Base-by-base conservation (phyloP, 2,113 vertebrate genomes). In the Gulo gulo region DNA sequence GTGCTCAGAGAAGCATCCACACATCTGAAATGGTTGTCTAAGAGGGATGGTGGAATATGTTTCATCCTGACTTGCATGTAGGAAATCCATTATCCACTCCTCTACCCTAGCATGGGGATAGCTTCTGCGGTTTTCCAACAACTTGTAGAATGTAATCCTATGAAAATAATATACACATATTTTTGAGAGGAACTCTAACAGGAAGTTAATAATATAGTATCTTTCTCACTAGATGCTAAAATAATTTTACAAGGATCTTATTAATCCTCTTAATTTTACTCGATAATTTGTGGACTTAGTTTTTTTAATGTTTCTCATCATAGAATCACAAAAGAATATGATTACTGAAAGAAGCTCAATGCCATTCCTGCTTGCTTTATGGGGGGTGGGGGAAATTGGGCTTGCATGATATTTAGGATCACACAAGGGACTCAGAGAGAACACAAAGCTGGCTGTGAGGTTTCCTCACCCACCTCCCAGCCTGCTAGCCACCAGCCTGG, bases 231-330 rank as follows among this genome's bases (percentile, higher is more conserved):
- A 91, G 14, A 15, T 88, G 52, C 20, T 84, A 1, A 87, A 82
- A 83, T 4, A 36, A n/a, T 91, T 61, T 67, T 59, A 96, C 10
- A 91, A 91, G 42, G 13, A 45, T 89, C 26, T n/a, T 91, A 73
- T 45, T 50, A 61, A 29, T 71, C 34, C 47, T 42, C 36, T 9
- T 47, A 31, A 84, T 42, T 89, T 97, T 65, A 90, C 15, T 85
- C 73, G 63, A 39, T 83, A 23, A 83, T 15, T 83, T 16, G 34
- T 10, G 47, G 36, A 1, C 73, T 91, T 55, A 50, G 39, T 52
- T 74, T 80, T 63, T 82, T 96, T 29, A 57, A 82, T 79, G 36
- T 82, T 93, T 97, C 47, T 78, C 65, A 61, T 85, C 23, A 80
- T 18, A 91, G 26, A 97, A 73, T 79, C 10, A 76, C 23, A 84